Base-by-base conservation (phyloP, 2,888 invertebrate species). In the Caenorhabditis sulstoni region DNA sequence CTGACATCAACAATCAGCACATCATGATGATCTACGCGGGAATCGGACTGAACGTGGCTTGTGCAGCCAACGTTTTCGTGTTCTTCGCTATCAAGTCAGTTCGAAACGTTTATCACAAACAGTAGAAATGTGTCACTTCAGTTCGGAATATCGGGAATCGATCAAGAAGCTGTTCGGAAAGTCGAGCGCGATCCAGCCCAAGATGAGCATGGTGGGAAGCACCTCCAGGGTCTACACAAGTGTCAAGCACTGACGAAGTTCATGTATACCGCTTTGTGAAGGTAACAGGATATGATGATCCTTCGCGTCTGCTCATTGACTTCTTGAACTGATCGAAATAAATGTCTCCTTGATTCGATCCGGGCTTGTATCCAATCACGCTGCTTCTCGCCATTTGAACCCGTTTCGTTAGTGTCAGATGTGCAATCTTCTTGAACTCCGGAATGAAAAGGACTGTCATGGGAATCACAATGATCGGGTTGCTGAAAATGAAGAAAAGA, bases 11-110 rank as follows among this genome's bases (percentile, higher is more conserved):
- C n/a, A 45, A 11, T 12, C 61, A 47, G 12, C 53, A 62, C 11
- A 41, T 70, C 2, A 12, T 70, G 16, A 37, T 55, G 37, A 70
- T 70, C 14, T 79, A 79, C 20, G 74, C 79, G 11, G 79, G 79
- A 8, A 75, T 79, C 5, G 68, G 74, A 9, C 58, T 79, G 29
- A 79, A 79, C 47, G 35, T 79, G 41, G 67, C 79, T 3, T 70
- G 74, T 35, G 65, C 66, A 8, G 70, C 65, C 41, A 79, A 79
- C 41, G 50, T 70, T 3, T 79, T 79, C 49, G 64, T 79, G 2
- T 79, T 79, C 18, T 79, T 75, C 20, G 39, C 20, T 0, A 75
- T 74, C 3, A 79, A 79, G 79, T 79, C 16, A 44, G 29, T 29
- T 29, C 7, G 29, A 29, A 29, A 29, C 29, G 68, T 29, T 29